Conservation (phyloP, 2,113 vertebrate species). For the Herpetotheres cachinnans region DNA sequence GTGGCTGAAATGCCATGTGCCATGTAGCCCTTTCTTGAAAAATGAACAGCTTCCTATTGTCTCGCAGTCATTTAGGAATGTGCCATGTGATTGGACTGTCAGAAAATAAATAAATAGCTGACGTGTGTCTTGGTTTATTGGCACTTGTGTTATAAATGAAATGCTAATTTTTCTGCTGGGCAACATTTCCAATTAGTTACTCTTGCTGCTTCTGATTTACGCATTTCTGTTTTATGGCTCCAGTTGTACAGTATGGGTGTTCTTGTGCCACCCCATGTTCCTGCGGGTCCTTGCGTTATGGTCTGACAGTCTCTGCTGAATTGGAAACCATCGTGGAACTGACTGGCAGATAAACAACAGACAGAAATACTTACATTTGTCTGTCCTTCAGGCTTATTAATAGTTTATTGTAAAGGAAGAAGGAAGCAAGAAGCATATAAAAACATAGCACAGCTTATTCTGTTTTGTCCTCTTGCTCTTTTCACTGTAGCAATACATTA, state of each 20-base stretch:
- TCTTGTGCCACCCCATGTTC: neutral
- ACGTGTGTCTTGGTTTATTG: neutral
- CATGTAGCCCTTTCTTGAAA: neutral
- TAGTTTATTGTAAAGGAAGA: neutral
- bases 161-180: slow-evolving; percentile 13
- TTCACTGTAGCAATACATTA: neutral
- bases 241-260: neutral
- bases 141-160: neutral
- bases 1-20: neutral
- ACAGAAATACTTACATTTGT: neutral
- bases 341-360: neutral
- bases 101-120: neutral
- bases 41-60: neutral
- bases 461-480: neutral
- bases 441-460: neutral
- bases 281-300: neutral
- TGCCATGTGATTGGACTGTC: neutral
- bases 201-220: neutral
- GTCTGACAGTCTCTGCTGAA: neutral
- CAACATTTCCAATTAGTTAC: neutral
- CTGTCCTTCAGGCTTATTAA: neutral
- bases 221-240: neutral
- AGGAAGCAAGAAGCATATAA: neutral
- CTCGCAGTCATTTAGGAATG: neutral
- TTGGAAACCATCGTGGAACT: neutral